Evolutionary conservation across 2,113 vertebrate genomes (phyloP), one percentile per base, ranked within the genome.

Genomic region (Oncorhynchus keta): DNA sequence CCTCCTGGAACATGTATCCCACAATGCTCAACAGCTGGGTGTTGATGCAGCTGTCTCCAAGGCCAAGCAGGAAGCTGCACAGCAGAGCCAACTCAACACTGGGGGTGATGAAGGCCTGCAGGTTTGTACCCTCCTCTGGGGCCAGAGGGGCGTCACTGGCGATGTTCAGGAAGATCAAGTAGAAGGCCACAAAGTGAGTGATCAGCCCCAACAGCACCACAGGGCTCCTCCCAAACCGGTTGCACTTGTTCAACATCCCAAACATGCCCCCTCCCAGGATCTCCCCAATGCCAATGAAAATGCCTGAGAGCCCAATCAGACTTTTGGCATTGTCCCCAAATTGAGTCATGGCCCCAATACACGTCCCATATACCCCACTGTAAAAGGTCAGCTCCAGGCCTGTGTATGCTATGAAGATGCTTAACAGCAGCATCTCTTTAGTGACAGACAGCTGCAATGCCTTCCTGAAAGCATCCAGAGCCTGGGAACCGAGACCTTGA

Each of bases 31-130:
- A 95, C 71, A 99, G 95, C 85, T 99, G 98, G 4, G 97, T 99
- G 79, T 99, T 99, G 90, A 97, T 99, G 87, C 98, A 99, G 93
- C 98, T 99, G 92, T 99, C 97, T 0, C 98, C 98, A 7, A 99
- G 85, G 3, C 98, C 98, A 84, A 99, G 76, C 73, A 99, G 89
- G 81, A 99, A 98, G 83, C 97, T 99, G 92, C 97, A 97, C 76
- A 97, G 83, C 79, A 99, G 80, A 0, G 98, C 97, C 80, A 99
- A 89, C 9, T 89, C 85, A 55, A 97, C 93, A 77, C 93, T 96
- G 82, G 96, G 91, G 22, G 73, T 80, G 88, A 99, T 95, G 81
- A 91, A 99, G 5, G 95, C 94, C 30, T 85, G 68, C 82, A 92
- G 84, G 35, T 95, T 57, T 0, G 98, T 98, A n/a, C 97, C 98